Conservation (phyloP, 2,797 vertebrate species). For the Rhinogobio ventralis region DNA sequence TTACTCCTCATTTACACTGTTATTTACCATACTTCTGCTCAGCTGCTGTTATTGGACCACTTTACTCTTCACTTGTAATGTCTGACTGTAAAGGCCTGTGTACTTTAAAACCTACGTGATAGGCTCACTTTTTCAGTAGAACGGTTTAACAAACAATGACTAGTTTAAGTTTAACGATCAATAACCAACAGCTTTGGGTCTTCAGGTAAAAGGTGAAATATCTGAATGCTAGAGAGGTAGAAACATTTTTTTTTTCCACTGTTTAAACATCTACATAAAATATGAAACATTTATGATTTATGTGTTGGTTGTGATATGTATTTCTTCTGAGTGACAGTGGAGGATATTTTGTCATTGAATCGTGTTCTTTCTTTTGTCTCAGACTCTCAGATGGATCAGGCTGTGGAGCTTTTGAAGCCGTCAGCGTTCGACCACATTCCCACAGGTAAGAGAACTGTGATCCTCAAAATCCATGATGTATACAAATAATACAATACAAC, state of each 20-base stretch:
- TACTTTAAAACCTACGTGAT: neutral
- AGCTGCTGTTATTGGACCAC: constrained; percentile 58
- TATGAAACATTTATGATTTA: neutral
- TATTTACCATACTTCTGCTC: constrained; percentile 77
- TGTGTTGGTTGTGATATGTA: neutral
- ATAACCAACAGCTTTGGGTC: neutral
- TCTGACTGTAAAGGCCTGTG: neutral
- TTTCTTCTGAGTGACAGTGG: neutral
- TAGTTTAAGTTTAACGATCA: neutral
- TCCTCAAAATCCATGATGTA: neutral
- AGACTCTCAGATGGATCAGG: constrained; percentile 95
- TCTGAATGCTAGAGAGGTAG: neutral
- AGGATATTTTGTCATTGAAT: constrained; percentile 35
- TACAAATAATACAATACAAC: neutral
- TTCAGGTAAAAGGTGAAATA: neutral
- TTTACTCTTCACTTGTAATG: neutral
- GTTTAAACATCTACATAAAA: neutral
- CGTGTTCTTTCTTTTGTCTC: constrained; percentile 66
- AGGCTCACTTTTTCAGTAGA: neutral
- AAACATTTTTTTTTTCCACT: neutral
- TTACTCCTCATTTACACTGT: constrained; percentile 65
- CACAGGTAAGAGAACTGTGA: constrained; percentile 83
- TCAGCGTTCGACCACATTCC: constrained; percentile 93
- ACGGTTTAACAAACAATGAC: neutral
- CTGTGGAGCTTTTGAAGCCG: constrained; percentile 90